Percentiles rank a stretch among this genome's conserved stretches.
phyloP scores from a whole-genome alignment of 2,888 invertebrate species.

The Isoperla grammatica region DNA sequence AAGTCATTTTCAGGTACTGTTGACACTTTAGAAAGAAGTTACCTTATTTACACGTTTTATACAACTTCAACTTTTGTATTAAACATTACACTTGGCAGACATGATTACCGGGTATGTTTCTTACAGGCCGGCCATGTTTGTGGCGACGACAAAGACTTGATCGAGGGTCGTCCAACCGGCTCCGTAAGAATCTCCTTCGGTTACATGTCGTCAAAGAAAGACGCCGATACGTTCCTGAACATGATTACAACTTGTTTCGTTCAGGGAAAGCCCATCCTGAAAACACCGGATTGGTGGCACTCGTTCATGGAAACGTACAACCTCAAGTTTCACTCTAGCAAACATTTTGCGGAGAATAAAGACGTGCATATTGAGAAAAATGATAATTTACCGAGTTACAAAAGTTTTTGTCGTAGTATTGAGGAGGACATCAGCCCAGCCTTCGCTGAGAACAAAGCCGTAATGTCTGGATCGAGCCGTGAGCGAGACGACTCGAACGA shows the following conservation, averaged over 20 bases:
- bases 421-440: slow-evolving; percentile 1
- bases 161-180: slow-evolving; percentile 86
- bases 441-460: no score
- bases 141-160: slow-evolving; percentile 80
- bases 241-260: slow-evolving; percentile 76
- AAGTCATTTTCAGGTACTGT: slow-evolving; percentile 67
- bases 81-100: no score
- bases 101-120: no score
- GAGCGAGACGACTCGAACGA: no score
- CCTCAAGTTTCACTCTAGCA: slow-evolving; percentile 11
- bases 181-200: slow-evolving; percentile 90
- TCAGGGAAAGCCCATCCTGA: slow-evolving; percentile 44
- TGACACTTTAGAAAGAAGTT: no score
- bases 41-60: no score
- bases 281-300: slow-evolving; percentile 40
- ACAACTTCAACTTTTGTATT: no score
- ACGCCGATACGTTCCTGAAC: slow-evolving; percentile 63
- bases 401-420: slow-evolving; percentile 27
- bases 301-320: slow-evolving; percentile 14
- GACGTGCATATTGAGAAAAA: no score
- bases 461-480: no score
- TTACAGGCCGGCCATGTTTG: slow-evolving; percentile 77
- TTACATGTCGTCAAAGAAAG: slow-evolving; percentile 71
- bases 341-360: no score
- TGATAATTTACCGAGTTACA: slow-evolving; percentile 16